phyloP scores from a whole-genome alignment of 2,888 invertebrate genomes.

The Phyllotreta cruciferae region DNA sequence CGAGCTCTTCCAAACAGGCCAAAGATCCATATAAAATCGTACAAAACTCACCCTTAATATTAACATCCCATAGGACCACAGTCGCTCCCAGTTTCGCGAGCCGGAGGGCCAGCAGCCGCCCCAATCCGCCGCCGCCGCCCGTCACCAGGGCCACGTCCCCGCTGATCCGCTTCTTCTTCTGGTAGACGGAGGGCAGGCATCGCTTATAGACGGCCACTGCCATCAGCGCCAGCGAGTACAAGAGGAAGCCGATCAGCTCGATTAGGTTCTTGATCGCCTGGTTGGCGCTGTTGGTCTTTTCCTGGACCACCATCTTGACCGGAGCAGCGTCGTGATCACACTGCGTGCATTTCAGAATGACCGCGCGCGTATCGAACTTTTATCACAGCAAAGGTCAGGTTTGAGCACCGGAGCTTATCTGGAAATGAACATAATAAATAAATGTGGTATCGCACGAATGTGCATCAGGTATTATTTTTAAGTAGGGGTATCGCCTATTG shows the following conservation, averaged over 20 bases:
- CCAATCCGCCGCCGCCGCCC: constrained; percentile 88
- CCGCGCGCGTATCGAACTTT: constrained; percentile 1
- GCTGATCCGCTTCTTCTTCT: constrained; percentile 71
- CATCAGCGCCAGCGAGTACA: constrained; percentile 55
- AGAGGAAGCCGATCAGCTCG: constrained; percentile 61
- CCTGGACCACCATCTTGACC: constrained; percentile 31
- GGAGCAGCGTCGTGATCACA: background rate
- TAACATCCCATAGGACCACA: constrained; percentile 90
- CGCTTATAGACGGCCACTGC: constrained; percentile 45
- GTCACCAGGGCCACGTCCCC: constrained; percentile 86
- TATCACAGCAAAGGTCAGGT: constrained; percentile 31
- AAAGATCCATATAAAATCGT: too few relatives aligned
- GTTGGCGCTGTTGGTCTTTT: constrained; percentile 47
- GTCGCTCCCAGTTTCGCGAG: constrained; percentile 79
- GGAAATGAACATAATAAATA: constrained; percentile 18
- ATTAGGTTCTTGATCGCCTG: constrained; percentile 64
- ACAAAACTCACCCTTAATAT: constrained; percentile 72
- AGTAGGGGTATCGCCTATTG: background rate
- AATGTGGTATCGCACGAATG: background rate
- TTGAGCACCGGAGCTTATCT: constrained; percentile 27
- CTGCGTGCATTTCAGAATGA: constrained; percentile 4
- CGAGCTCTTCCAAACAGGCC: background rate
- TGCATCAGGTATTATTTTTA: background rate
- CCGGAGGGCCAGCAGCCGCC: constrained; percentile 76
- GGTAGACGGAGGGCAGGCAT: constrained; percentile 67